These are phyloP conservation scores for Drosophila paulistorum DNA, from an alignment of 1,140 invertebrate genomes.

Conservation along the genomic window DNA sequence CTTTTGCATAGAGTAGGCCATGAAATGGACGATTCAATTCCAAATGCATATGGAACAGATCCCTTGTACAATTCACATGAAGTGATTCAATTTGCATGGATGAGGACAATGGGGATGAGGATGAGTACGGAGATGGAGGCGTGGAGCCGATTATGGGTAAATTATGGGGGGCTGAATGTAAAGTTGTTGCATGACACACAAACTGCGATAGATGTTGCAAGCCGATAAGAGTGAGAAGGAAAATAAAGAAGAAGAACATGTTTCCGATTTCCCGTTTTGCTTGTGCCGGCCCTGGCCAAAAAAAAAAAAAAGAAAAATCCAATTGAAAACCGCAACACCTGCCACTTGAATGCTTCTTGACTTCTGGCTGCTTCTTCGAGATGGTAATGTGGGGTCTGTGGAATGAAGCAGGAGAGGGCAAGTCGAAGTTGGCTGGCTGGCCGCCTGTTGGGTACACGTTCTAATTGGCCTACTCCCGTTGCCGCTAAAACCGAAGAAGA, in stretches of 20 bases:
- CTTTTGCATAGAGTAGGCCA: constrained; percentile 88
- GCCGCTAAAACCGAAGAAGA: not conserved
- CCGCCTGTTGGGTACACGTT: constrained; percentile 13
- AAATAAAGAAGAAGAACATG: constrained; percentile 66
- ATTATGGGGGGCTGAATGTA: constrained; percentile 20
- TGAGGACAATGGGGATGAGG: not conserved
- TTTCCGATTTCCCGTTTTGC: constrained; percentile 76
- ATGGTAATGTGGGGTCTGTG: not conserved
- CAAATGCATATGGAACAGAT: constrained; percentile 84
- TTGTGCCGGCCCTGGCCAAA: constrained; percentile 43
- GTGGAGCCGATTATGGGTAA: not conserved
- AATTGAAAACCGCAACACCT: constrained; percentile 63
- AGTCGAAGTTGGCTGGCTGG: constrained; percentile 8
- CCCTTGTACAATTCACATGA: constrained; percentile 84
- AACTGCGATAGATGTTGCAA: constrained; percentile 68
- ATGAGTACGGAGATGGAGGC: too few species aligned
- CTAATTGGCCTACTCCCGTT: constrained; percentile 62
- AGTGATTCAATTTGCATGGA: constrained; percentile 61
- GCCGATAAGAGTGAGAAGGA: constrained; percentile 40
- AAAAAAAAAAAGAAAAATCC: not conserved
- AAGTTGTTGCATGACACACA: constrained; percentile 68
- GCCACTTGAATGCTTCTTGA: constrained; percentile 18
- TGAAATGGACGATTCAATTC: constrained; percentile 87
- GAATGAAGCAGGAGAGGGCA: not conserved
- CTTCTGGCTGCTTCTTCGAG: not conserved